These are phyloP conservation scores for Chelonia mydas DNA, from an alignment of 2,797 vertebrate genomes.

Conservation along the genomic window DNA sequence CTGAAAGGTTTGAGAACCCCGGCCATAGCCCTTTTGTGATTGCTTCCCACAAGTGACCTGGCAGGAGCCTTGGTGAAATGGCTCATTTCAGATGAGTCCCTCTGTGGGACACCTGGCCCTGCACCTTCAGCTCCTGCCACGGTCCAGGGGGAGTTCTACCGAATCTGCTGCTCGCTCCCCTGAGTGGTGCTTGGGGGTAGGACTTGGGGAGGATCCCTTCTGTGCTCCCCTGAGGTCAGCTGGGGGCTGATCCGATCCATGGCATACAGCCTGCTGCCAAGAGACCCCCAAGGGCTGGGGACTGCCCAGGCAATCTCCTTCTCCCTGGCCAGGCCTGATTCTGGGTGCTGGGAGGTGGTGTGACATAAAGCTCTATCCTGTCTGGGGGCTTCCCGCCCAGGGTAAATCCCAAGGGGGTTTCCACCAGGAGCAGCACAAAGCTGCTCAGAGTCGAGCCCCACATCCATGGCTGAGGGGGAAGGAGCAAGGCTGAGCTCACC, in stretches of 20 bases:
- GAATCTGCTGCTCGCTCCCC: neutral
- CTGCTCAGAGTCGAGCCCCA: neutral
- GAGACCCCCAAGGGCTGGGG: neutral
- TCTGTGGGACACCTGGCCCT: neutral
- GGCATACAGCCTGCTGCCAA: neutral
- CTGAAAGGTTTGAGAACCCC: too few relatives aligned
- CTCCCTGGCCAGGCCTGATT: neutral
- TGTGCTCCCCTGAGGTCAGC: neutral
- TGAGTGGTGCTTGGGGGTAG: neutral
- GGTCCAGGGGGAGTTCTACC: neutral
- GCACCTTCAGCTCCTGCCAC: neutral
- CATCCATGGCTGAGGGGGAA: too few relatives aligned
- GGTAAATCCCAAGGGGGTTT: neutral
- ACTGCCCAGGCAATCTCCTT: neutral
- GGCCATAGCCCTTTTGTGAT: accelerated
- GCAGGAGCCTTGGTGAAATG: neutral
- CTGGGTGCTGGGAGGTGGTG: neutral
- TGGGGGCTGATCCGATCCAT: neutral
- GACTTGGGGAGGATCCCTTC: neutral
- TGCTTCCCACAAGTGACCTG: accelerated
- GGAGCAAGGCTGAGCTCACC: slow-evolving; percentile 46
- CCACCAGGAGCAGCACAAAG: neutral
- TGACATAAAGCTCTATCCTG: neutral
- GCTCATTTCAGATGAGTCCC: neutral
- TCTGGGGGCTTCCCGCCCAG: neutral